These are phyloP conservation scores for Dilophus febrilis DNA, from an alignment of 2,888 invertebrate genomes.

Conservation along the genomic window DNA sequence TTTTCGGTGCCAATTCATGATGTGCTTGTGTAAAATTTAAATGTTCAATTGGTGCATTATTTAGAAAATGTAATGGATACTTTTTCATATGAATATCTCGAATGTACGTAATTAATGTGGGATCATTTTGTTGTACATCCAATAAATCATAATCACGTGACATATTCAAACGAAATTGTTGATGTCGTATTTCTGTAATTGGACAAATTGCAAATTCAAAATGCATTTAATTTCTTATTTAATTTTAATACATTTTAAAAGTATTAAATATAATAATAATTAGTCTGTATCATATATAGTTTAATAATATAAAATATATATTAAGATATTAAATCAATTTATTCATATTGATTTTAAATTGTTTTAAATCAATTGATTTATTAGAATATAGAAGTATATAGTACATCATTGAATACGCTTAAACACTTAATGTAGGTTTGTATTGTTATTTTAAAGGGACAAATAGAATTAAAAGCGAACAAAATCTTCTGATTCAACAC, in stretches of 20 bases:
- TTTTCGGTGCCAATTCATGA: slow-evolving; percentile 22
- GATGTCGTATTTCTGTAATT: slow-evolving; percentile 55
- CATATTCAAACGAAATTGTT: slow-evolving; percentile 66
- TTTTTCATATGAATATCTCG: slow-evolving; percentile 48
- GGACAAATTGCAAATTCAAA: slow-evolving; percentile 14
- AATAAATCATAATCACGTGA: slow-evolving; percentile 59
- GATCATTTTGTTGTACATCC: slow-evolving; percentile 56
- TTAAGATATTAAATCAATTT: background rate
- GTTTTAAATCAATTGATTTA: too few relatives aligned
- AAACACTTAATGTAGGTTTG: too few relatives aligned
- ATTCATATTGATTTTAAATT: background rate
- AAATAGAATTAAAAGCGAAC: too few relatives aligned
- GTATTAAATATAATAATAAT: background rate
- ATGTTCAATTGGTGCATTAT: slow-evolving; percentile 16
- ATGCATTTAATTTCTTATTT: too few relatives aligned
- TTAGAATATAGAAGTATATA: too few relatives aligned
- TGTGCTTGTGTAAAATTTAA: slow-evolving; percentile 18
- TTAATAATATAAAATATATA: background rate
- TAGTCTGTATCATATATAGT: too few relatives aligned
- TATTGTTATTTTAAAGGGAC: too few relatives aligned
- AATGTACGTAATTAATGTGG: slow-evolving; percentile 55
- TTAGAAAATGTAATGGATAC: slow-evolving; percentile 24
- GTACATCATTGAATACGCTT: too few relatives aligned
- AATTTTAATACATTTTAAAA: background rate
- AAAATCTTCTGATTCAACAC: too few relatives aligned